Conservation (phyloP, 2,797 vertebrate species). For the Malurus leucopterus region DNA sequence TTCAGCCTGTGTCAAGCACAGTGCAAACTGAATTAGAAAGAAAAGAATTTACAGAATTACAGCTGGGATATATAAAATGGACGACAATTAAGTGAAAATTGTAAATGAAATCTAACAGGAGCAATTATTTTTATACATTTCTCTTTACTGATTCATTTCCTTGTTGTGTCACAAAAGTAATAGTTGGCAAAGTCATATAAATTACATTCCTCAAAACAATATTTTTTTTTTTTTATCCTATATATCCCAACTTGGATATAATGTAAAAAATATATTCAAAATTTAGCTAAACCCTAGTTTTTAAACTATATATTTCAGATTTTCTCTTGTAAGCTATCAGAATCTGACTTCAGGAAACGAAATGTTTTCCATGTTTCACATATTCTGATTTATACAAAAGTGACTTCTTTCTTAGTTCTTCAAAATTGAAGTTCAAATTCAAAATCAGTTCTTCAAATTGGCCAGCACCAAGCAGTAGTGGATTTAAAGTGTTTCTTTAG, state of each 20-base stretch:
- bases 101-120: background rate
- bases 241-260: background rate
- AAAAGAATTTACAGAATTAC: background rate
- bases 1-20: background rate
- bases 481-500: constrained; percentile 19
- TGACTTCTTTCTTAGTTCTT: background rate
- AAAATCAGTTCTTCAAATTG: background rate
- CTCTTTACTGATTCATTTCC: background rate
- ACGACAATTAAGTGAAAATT: background rate
- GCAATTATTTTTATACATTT: background rate
- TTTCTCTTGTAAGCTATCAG: background rate
- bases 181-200: background rate
- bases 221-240: background rate
- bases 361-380: background rate
- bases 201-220: background rate
- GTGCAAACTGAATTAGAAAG: background rate
- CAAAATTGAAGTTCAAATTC: no score
- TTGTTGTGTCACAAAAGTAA: background rate
- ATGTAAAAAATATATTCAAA: background rate
- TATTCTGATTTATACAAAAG: background rate
- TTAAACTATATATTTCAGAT: background rate
- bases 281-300: background rate
- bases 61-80: background rate
- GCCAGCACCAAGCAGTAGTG: constrained; percentile 9
- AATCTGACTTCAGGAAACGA: background rate